These are phyloP conservation scores for Pantala flavescens DNA, from an alignment of 1,140 invertebrate genomes.

Conservation along the genomic window DNA sequence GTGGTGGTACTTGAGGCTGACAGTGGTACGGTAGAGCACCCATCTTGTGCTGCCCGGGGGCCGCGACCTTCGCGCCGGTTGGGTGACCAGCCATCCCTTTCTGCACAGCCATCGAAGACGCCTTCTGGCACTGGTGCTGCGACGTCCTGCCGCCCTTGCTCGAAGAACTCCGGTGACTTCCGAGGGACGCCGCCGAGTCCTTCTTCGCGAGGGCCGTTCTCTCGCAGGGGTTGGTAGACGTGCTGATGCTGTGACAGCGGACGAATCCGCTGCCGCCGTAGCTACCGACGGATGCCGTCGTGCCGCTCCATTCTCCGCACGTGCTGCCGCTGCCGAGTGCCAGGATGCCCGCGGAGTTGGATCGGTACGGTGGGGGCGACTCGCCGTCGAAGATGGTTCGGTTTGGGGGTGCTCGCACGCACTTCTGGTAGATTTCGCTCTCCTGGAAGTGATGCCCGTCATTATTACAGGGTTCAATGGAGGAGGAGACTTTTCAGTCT, in stretches of 20 bases:
- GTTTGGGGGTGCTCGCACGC: slow-evolving; percentile 59
- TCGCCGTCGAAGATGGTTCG: slow-evolving; percentile 56
- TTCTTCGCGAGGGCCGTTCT: neutral
- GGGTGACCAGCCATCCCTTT: neutral
- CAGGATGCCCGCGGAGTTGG: slow-evolving; percentile 40
- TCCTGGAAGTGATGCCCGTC: slow-evolving; percentile 37
- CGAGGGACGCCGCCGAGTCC: neutral
- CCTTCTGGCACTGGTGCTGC: slow-evolving; percentile 1
- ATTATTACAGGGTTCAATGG: neutral
- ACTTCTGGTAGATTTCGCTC: slow-evolving; percentile 56
- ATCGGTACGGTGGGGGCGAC: slow-evolving; percentile 52
- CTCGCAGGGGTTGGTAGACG: neutral
- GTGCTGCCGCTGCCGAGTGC: slow-evolving; percentile 26
- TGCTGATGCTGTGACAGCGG: slow-evolving; percentile 11
- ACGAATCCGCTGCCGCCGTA: slow-evolving; percentile 20
- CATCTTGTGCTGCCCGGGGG: neutral
- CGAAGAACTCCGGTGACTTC: neutral
- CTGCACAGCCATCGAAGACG: neutral
- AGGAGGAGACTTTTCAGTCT: too few relatives aligned
- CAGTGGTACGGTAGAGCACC: neutral
- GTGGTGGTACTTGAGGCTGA: neutral
- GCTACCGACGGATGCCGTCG: slow-evolving; percentile 22
- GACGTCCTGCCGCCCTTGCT: neutral
- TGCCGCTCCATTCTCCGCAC: slow-evolving; percentile 21
- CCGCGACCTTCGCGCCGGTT: neutral